phyloP scores from a whole-genome alignment of 1,140 invertebrate genomes.

The Drosophila arawakana region DNA sequence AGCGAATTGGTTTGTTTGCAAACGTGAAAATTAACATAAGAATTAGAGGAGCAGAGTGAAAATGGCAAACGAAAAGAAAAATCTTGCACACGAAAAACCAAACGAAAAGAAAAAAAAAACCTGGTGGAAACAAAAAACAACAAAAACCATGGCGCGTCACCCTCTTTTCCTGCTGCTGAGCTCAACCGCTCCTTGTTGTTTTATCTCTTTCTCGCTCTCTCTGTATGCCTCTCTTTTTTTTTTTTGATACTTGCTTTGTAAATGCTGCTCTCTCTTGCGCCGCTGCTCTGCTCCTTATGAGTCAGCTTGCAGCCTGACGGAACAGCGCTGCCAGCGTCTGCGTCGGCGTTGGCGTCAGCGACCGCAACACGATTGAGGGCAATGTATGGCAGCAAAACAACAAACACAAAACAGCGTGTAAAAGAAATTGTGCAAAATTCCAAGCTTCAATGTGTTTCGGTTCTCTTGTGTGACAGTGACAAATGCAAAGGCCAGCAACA shows the following conservation, averaged over 20 bases:
- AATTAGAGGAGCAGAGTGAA: conserved; percentile 29
- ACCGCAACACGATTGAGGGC: conserved; percentile 59
- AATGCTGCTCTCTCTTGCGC: conserved; percentile 17
- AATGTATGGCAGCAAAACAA: conserved; percentile 42
- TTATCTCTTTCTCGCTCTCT: conserved; percentile 2
- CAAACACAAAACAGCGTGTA: conserved; percentile 43
- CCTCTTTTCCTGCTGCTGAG: conserved; percentile 24
- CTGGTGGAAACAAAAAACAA: conserved; percentile 27
- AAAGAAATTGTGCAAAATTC: conserved; percentile 74
- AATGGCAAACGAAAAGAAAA: conserved; percentile 40
- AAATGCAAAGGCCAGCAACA: conserved; percentile 61
- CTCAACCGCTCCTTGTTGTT: conserved; percentile 34
- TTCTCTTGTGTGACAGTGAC: conserved; percentile 32
- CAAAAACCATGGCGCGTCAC: conserved; percentile 27
- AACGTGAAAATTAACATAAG: conserved; percentile 57
- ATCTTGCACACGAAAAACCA: conserved; percentile 49
- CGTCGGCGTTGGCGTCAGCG: background rate
- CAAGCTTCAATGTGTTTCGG: conserved; percentile 35
- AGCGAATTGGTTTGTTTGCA: conserved; percentile 26
- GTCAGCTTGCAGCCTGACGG: conserved; percentile 36
- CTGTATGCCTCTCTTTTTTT: conserved; percentile 2
- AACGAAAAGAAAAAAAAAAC: conserved; percentile 33
- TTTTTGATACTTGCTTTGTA: conserved; percentile 1
- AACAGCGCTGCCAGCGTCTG: conserved; percentile 23
- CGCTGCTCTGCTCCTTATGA: conserved; percentile 45